Evolutionary conservation across 2,888 invertebrate genomes (phyloP), one percentile per base, ranked within the genome.

Genomic region (Abscondita cerata): DNA sequence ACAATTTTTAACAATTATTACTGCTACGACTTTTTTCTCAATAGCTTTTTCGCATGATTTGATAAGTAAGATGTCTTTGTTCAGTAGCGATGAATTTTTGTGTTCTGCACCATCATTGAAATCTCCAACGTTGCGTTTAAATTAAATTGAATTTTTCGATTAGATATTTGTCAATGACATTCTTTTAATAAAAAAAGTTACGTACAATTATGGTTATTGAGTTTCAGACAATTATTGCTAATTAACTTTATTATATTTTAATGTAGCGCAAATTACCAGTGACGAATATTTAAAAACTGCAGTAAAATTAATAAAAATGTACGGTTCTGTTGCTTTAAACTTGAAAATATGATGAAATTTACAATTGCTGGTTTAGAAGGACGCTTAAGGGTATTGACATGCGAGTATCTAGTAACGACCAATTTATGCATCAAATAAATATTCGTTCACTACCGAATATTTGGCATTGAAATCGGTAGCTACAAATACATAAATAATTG

Each of bases 341-440:
- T 25, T 25, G 25, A 25, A 25, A 4, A 25, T 25, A 20, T 18
- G 44, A 44, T 33, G 54, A 41, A 44, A 19, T 34, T 15, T 19
- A 12, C 15, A 47, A 36, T 36, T 44, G 46, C 33, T 44, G 19
- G 5, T 18, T 11, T 11, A 18, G 44, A 44, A 40, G 40, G 40
- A 40, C 15, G 15, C n/a, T 40, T 13, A 15, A 40, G 40, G 40
- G 4, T 40, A 44, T 44, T 44, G 44, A 44, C 44, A 44, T 16
- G 18, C 11, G 19, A 44, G 3, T n/a, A 36, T 13, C n/a, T 15
- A 40, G 15, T 40, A 40, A 15, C n/a, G 15, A 40, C 13, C 6
- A 8, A 52, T 38, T 16, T 38, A 52, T 34, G 12, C 56, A 2
- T 9, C 1, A 5, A 33, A 47, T 36, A 19, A 19, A 25, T 20